Base-by-base conservation (phyloP, 2,797 vertebrate genomes). In the Sciaenops ocellatus region DNA sequence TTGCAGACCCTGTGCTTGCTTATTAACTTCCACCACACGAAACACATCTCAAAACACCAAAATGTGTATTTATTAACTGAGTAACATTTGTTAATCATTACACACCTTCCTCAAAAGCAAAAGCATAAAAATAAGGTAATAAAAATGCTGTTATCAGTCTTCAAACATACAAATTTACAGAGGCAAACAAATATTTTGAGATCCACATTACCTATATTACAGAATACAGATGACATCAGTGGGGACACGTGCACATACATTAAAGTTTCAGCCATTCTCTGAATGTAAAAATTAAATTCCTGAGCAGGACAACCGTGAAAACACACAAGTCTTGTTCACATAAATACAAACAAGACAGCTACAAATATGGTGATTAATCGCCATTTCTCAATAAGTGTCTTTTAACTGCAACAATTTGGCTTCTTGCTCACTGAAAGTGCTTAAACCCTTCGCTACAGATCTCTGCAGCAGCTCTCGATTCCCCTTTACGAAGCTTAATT, bases 1-100 rank as follows among this genome's bases (percentile, higher is more conserved):
- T 87, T 73, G 82, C 73, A 90, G n/a, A 81, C 18, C 5, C 3
- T 48, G 42, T 54, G 17, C 22, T 74, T 81, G 22, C 38, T 67
- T 74, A 15, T 51, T 59, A 26, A 59, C 30, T 18, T 77, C n/a
- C 22, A 66, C 63, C 13, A 66, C 26, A 77, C 0, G 0, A 70
- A 69, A 66, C 24, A 48, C n/a, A 64, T 57, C 73, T 77, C 61
- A 82, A 90, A 78, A 82, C 86, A 83, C 80, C 71, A 79, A 75
- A 87, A 69, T 55, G 77, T 87, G 56, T 76, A 71, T 94, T 93
- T 92, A 93, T 92, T 89, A 85, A 90, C 74, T 42, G 69, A 83
- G 57, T 70, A 74, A 76, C 56, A 86, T 16, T 50, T 69, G 62
- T 87, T 83, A 78, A 68, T 83, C 24, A 41, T 78, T 76, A 88